phyloP scores from a whole-genome alignment of 2,797 vertebrate species.

The Synanceia verrucosa region DNA sequence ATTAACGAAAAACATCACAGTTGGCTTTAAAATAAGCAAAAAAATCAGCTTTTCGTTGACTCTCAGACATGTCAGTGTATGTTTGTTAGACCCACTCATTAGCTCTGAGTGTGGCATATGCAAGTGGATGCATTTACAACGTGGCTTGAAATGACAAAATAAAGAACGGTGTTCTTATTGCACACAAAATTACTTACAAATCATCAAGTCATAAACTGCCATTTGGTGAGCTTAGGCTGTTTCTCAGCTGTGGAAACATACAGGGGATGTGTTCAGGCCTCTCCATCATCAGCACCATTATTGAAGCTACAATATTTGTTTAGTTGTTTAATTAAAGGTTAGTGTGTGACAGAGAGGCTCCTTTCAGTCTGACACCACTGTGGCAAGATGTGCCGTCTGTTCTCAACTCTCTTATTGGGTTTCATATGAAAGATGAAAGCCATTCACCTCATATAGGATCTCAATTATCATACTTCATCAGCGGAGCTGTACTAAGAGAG shows the following conservation, averaged over 20 bases:
- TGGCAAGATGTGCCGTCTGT: slow-evolving; percentile 27
- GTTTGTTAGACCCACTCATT: no score
- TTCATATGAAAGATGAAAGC: slow-evolving; percentile 48
- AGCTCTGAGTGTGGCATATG: not conserved
- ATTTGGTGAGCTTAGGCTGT: not conserved
- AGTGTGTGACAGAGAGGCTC: slow-evolving; percentile 5
- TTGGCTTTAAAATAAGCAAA: no score
- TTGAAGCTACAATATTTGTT: slow-evolving; percentile 33
- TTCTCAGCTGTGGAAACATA: slow-evolving; percentile 10
- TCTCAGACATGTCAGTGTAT: no score
- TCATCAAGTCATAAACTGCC: no score
- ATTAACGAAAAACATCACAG: no score
- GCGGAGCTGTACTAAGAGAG: slow-evolving; percentile 30
- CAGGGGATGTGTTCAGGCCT: slow-evolving; percentile 11
- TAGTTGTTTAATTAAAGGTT: slow-evolving; percentile 52
- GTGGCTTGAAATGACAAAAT: not conserved
- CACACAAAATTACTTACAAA: not conserved
- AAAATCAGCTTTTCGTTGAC: no score
- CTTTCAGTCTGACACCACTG: slow-evolving; percentile 13
- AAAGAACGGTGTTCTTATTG: rapidly evolving
- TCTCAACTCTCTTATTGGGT: slow-evolving; percentile 8
- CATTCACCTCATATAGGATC: slow-evolving; percentile 25
- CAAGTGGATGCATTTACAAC: not conserved
- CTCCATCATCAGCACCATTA: slow-evolving; percentile 46
- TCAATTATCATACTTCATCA: slow-evolving; percentile 43